Percentiles rank a stretch among this genome's conserved stretches.
These are phyloP conservation scores for Crepidodera aurea DNA, from an alignment of 2,888 invertebrate species.

Conservation along the genomic window DNA sequence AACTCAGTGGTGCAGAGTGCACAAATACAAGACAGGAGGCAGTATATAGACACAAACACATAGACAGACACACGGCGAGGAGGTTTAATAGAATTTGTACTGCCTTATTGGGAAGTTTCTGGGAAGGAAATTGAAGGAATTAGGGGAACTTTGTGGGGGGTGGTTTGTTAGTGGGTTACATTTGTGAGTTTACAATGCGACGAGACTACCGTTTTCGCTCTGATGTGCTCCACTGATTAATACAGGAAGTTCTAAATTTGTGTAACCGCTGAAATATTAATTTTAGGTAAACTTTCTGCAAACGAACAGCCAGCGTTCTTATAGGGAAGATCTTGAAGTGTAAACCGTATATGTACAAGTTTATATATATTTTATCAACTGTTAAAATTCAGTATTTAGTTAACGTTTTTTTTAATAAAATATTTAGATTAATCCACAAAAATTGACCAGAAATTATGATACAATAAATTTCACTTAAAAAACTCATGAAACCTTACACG, in stretches of 20 bases:
- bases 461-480: too few relatives aligned
- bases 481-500: too few relatives aligned
- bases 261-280: background rate
- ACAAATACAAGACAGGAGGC: slow-evolving; percentile 29
- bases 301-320: too few relatives aligned
- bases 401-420: too few relatives aligned
- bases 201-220: slow-evolving; percentile 4
- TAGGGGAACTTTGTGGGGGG: slow-evolving; percentile 13
- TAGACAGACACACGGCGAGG: slow-evolving; percentile 6
- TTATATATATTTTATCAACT: too few relatives aligned
- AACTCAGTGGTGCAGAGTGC: slow-evolving; percentile 36
- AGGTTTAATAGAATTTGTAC: slow-evolving; percentile 30
- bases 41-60: slow-evolving; percentile 12
- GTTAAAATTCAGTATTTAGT: too few relatives aligned
- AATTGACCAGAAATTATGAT: too few relatives aligned
- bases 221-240: slow-evolving; percentile 8
- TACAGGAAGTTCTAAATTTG: slow-evolving; percentile 7
- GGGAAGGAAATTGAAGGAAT: slow-evolving; percentile 27
- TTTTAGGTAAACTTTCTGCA: background rate
- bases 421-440: too few relatives aligned
- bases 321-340: too few relatives aligned
- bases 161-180: slow-evolving; percentile 25
- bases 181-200: slow-evolving; percentile 21
- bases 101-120: slow-evolving; percentile 29
- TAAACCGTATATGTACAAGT: too few relatives aligned